Evolutionary conservation across 2,113 vertebrate species (phyloP).

Genomic region (Solea solea): DNA sequence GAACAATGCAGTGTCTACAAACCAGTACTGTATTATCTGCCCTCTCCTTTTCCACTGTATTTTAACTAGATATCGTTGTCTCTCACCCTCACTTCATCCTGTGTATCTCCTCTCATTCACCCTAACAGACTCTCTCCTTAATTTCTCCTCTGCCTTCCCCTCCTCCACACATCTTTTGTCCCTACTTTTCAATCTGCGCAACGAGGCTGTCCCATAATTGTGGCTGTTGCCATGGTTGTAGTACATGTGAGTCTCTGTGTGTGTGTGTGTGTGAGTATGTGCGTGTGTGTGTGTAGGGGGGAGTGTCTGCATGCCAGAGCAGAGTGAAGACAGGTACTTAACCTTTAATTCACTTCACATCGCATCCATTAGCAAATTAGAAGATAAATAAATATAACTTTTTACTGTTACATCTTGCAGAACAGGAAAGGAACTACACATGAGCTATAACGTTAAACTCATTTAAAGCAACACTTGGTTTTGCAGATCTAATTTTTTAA

Average conservation of each 20-base stretch:
- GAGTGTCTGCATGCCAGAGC: background rate
- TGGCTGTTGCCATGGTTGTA: conserved; percentile 53
- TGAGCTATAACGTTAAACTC: too few species aligned
- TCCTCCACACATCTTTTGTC: conserved; percentile 50
- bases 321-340: conserved; percentile 13
- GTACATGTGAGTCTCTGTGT: conserved; percentile 8
- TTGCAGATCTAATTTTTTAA: too few species aligned
- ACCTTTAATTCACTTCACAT: conserved; percentile 41
- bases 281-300: background rate
- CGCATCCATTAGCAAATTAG: conserved; percentile 12
- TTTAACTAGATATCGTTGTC: too few species aligned
- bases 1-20: too few species aligned
- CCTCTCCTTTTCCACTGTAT: too few species aligned
- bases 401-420: too few species aligned
- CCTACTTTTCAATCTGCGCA: conserved; percentile 6
- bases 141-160: background rate
- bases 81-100: too few species aligned
- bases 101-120: background rate
- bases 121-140: background rate
- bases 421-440: too few species aligned
- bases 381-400: background rate
- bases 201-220: conserved; percentile 34
- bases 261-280: conserved; percentile 13
- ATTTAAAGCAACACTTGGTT: too few species aligned
- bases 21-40: too few species aligned